These are phyloP conservation scores for Gasterosteus nipponicus DNA, from an alignment of 2,113 vertebrate species.

Conservation along the genomic window DNA sequence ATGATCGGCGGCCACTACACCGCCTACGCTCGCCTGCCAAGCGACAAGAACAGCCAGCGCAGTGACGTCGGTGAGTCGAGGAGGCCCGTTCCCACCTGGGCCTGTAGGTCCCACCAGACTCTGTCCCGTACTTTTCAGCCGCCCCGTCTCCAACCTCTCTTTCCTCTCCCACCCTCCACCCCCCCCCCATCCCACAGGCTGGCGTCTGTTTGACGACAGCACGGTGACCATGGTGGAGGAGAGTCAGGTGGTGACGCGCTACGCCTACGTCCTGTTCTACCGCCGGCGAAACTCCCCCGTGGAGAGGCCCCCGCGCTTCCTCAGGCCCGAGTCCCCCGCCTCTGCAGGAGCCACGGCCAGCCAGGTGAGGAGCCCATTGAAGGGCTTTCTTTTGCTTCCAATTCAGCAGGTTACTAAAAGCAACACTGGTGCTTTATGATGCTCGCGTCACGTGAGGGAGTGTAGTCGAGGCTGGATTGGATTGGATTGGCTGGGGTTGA, in stretches of 20 bases:
- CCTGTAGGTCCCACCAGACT: not conserved
- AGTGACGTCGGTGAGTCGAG: slow-evolving; percentile 90
- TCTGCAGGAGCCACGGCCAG: slow-evolving; percentile 86
- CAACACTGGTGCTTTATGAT: not conserved
- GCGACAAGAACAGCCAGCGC: slow-evolving; percentile 96
- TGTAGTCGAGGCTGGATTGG: not conserved
- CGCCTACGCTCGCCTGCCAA: slow-evolving; percentile 92
- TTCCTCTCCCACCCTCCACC: not conserved
- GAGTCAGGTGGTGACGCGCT: slow-evolving; percentile 96
- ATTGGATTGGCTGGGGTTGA: not conserved
- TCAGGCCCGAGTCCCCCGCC: slow-evolving; percentile 81
- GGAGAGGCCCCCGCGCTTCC: slow-evolving; percentile 89
- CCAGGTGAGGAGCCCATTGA: slow-evolving; percentile 86
- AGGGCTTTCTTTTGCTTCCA: not conserved
- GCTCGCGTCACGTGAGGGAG: not conserved
- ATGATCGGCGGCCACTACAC: slow-evolving; percentile 99
- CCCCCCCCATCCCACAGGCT: slow-evolving; percentile 81
- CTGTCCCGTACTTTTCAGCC: not conserved
- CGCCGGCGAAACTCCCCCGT: slow-evolving; percentile 96
- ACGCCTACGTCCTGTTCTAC: slow-evolving; percentile 97
- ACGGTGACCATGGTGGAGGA: slow-evolving; percentile 97
- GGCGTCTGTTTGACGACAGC: slow-evolving; percentile 98
- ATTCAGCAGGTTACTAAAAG: not conserved
- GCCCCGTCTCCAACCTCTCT: not conserved
- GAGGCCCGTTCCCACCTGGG: not conserved